A percentile compares a stretch with the other conserved stretches of the same genome.
Conservation (phyloP, 1,140 invertebrate genomes). For the Zaprionus kolodkinae region DNA sequence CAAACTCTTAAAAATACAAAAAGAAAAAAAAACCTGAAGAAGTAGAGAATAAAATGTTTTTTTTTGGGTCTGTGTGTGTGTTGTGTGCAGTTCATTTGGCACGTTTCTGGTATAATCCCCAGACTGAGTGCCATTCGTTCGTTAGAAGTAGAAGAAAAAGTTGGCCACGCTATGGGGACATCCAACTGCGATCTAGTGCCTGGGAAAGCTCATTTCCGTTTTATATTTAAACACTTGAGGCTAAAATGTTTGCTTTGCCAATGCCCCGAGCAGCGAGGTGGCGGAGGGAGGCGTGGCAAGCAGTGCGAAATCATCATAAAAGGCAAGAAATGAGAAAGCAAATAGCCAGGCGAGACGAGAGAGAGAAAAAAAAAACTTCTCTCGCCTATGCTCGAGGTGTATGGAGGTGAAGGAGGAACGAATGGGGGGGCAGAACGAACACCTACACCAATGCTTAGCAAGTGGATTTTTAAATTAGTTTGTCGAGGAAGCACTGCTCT, state of each 20-base stretch:
- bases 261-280: constrained; percentile 36
- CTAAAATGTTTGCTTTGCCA: constrained; percentile 80
- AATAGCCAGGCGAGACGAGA: constrained; percentile 47
- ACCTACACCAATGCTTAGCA: constrained; percentile 66
- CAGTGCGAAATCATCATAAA: constrained; percentile 80
- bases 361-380: not conserved
- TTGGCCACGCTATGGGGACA: constrained; percentile 20
- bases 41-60: not conserved
- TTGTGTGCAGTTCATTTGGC: constrained; percentile 65
- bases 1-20: constrained; percentile 1
- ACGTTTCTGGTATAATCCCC: constrained; percentile 55
- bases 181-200: constrained; percentile 23
- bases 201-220: constrained; percentile 79
- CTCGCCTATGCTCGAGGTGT: constrained; percentile 9
- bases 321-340: constrained; percentile 78
- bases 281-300: not conserved
- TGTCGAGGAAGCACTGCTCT: constrained; percentile 39
- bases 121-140: constrained; percentile 43
- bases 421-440: not conserved
- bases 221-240: constrained; percentile 82
- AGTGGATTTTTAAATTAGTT: constrained; percentile 83
- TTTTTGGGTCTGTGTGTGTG: constrained; percentile 7
- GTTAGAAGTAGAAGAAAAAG: constrained; percentile 29
- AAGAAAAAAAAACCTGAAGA: not conserved
- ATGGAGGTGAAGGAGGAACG: not conserved